Conservation (phyloP, 2,888 invertebrate species). For the Dendrolimus houi region DNA sequence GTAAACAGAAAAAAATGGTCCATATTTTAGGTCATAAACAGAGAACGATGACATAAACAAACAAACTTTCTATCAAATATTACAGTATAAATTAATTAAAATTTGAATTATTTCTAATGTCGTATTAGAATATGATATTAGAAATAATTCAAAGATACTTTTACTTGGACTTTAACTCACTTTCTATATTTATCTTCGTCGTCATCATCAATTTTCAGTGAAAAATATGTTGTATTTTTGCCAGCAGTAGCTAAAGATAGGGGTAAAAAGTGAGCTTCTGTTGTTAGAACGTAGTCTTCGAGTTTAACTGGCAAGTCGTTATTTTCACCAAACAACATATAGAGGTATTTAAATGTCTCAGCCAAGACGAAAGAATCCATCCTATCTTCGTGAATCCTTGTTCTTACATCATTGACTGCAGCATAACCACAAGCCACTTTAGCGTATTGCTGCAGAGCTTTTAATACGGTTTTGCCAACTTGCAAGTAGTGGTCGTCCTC, state of each 20-base stretch:
- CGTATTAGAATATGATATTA: too few species aligned
- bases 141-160: background rate
- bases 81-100: too few species aligned
- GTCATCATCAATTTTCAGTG: conserved; percentile 63
- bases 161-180: conserved; percentile 28
- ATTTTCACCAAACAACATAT: conserved; percentile 91
- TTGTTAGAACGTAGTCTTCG: conserved; percentile 92
- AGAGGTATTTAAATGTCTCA: conserved; percentile 98
- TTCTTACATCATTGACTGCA: conserved; percentile 96
- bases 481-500: conserved; percentile 96
- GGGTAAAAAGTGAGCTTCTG: conserved; percentile 97
- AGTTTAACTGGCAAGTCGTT: conserved; percentile 88
- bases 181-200: conserved; percentile 59
- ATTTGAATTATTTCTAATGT: too few species aligned
- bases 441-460: conserved; percentile 92
- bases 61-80: too few species aligned
- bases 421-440: conserved; percentile 98
- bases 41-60: background rate
- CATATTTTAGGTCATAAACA: too few species aligned
- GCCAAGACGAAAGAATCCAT: conserved; percentile 99
- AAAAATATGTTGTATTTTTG: conserved; percentile 63
- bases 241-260: conserved; percentile 84
- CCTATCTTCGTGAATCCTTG: conserved; percentile 93
- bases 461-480: conserved; percentile 90
- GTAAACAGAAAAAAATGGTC: too few species aligned